Percentiles rank a stretch among this genome's conserved stretches.
phyloP scores from a whole-genome alignment of 2,888 invertebrate species.

The Drosophila aldrichi region DNA sequence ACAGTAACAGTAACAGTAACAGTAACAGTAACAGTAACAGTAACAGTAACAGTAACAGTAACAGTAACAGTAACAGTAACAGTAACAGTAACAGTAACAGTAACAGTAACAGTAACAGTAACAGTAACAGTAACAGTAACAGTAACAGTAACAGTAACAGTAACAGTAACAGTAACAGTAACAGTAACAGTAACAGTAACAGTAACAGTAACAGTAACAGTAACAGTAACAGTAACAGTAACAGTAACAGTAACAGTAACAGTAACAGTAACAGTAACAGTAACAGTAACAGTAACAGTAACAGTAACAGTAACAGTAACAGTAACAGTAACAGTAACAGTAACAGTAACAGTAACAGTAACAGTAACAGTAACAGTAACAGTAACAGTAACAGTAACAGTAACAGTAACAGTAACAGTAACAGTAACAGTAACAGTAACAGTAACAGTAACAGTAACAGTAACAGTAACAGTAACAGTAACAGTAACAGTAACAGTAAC shows the following conservation, averaged over 20 bases:
- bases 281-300: neutral
- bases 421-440: too few species aligned
- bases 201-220: neutral
- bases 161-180: neutral
- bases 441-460: too few species aligned
- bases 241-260: neutral
- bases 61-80: neutral
- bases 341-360: neutral
- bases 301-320: too few species aligned
- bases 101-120: too few species aligned
- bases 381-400: too few species aligned
- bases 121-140: neutral
- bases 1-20: neutral
- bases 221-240: neutral
- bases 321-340: neutral
- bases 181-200: neutral
- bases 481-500: too few species aligned
- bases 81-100: neutral
- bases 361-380: too few species aligned
- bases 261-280: neutral
- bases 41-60: neutral
- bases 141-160: neutral
- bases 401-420: too few species aligned
- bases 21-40: neutral
- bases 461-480: too few species aligned